Evolutionary conservation across 2,113 vertebrate species (phyloP), one percentile per base, ranked within the genome.

Genomic region (Alligator sinensis): DNA sequence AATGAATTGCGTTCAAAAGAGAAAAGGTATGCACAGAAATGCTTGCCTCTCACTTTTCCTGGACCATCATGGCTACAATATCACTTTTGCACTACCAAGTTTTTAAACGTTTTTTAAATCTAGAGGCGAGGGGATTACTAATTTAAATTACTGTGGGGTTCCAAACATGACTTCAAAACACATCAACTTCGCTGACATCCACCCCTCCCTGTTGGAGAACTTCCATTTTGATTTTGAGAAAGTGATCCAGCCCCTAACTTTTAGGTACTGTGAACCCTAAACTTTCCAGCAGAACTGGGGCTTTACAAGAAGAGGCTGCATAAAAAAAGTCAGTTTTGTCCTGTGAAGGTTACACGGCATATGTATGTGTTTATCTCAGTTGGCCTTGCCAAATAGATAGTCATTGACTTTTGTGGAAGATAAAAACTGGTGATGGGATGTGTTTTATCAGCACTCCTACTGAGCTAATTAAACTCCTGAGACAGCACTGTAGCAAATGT

Each of bases 331-430:
- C 62, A 64, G n/a, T 80, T 80, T 80, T 47, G 68, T 72, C 68
- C 19, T 72, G 7, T 47, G 70, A 89, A 95, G 88, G 94, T 96
- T 90, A 86, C 91, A 54, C 62, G 30, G 80, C 77, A 90, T 91
- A 63, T 6, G 24, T 90, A n/a, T 82, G 58, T 0, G 0, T 94
- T 94, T 96, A 94, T 94, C 90, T 89, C 68, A 2, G 77, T 80
- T 96, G 87, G 83, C 94, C 92, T 91, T 92, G 54, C 81, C 91
- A 94, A 96, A 77, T 81, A 91, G 92, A 83, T 96, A 83, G 68
- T 95, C 88, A 90, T 83, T 91, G 90, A 60, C 47, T 89, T 96
- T 92, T 93, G 84, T 90, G 82, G 91, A 95, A 94, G 95, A 91
- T 80, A 90, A 79, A 83, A 82, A 14, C 61, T 86, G 38, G 92